Conservation (phyloP, 1,140 invertebrate species). For the Lucilia cuprina region DNA sequence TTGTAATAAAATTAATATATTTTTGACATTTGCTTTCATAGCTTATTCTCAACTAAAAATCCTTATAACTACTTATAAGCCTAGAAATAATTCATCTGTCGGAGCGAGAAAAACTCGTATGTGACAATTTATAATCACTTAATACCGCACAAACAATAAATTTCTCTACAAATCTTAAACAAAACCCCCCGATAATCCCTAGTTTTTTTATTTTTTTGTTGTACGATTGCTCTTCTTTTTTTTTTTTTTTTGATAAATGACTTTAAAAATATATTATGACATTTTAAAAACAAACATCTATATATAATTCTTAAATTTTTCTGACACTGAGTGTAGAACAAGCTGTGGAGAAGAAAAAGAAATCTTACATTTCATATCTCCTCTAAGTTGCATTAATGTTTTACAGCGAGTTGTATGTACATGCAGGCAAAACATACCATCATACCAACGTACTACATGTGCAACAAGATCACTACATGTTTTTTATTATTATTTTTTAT, state of each 20-base stretch:
- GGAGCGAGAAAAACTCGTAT: no score
- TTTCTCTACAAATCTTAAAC: background rate
- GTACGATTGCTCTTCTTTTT: background rate
- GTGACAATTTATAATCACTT: background rate
- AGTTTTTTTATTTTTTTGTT: background rate
- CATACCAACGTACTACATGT: background rate
- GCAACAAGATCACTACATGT: background rate
- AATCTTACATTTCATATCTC: background rate
- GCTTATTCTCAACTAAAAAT: no score
- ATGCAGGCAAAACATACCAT: background rate
- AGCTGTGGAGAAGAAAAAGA: background rate
- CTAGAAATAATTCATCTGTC: no score
- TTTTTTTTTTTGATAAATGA: background rate
- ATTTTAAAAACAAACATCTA: background rate
- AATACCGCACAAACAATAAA: no score
- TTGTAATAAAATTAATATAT: no score
- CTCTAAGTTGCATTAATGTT: background rate
- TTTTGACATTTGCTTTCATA: no score
- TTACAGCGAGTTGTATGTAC: background rate
- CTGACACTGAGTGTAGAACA: background rate
- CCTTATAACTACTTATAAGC: no score
- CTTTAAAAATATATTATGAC: conserved; percentile 3
- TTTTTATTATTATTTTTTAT: background rate
- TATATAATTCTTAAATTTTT: background rate
- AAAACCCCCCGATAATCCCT: background rate